Base-by-base conservation (phyloP, 2,888 invertebrate genomes). In the Agrotis puta region DNA sequence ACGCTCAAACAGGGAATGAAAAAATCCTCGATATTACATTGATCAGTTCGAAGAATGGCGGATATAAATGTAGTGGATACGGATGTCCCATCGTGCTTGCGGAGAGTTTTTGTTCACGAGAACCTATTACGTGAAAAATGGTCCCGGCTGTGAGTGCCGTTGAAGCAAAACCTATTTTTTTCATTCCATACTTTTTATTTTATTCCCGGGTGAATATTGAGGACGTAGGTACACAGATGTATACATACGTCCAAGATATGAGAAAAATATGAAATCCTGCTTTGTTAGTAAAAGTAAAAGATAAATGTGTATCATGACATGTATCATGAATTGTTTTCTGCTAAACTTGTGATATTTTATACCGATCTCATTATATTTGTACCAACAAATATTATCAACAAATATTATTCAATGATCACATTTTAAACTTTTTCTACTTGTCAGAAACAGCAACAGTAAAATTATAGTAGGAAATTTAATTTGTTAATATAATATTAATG, bases 21-120 rank as follows among this genome's bases (percentile, higher is more conserved):
- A 71, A 82, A 75, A 51, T 57, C 45, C 24, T 59, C 57, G 70
- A 64, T 79, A 83, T 66, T 50, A 50, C n/a, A 63, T 70, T 69
- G 58, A 68, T 71, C 81, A 71, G 66, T 81, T 70, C 70, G 61
- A 63, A 50, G 67, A 66, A 73, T 61, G n/a, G 56, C 43, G 43
- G 57, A 62, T 69, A 68, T 64, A 72, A 39, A 39, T 39, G 39
- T 39, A 39, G 39, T 72, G 59, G 53, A 71, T 50, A 64, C n/a
- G 22, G 18, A 59, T 47, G 18, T 58, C 65, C 70, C 68, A 58
- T 61, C 56, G 64, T 69, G 48, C 39, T 33, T 11, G 45, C 11
- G 53, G 27, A 69, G 11, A 45, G n/a, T 39, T 58, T 83, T 75
- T 64, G 61, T 50, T 33, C 50, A 53, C 13, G 27, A 58, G 13